Conservation (phyloP, 2,888 invertebrate species). For the Erannis defoliaria region DNA sequence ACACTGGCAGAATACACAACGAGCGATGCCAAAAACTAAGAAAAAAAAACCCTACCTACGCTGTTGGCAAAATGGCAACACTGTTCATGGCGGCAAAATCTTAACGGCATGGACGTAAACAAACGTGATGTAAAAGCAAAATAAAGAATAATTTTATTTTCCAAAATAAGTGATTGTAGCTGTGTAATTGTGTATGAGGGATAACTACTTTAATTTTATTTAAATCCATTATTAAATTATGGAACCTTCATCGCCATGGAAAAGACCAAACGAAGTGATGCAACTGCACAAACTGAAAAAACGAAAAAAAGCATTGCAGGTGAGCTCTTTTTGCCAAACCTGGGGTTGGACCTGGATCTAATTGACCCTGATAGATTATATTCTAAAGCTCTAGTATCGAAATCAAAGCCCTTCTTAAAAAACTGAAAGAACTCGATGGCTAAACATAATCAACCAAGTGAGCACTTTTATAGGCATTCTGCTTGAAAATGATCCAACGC, state of each 20-base stretch:
- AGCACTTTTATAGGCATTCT: too few species aligned
- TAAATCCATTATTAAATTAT: constrained; percentile 54
- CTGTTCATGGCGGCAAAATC: constrained; percentile 11
- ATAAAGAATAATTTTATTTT: neutral
- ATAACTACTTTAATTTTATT: neutral
- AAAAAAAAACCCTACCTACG: too few species aligned
- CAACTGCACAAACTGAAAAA: constrained; percentile 91
- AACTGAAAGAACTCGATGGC: too few species aligned
- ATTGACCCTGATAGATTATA: neutral
- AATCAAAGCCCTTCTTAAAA: too few species aligned
- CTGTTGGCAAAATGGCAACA: neutral
- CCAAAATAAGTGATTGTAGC: neutral
- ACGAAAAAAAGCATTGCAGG: constrained; percentile 92
- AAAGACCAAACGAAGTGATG: constrained; percentile 89
- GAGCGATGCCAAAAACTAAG: too few species aligned
- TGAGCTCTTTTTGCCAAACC: constrained; percentile 54
- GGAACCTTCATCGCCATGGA: constrained; percentile 86
- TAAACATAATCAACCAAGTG: too few species aligned
- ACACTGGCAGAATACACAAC: too few species aligned
- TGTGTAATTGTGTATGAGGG: neutral
- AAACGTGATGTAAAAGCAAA: neutral
- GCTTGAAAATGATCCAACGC: too few species aligned
- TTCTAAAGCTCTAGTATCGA: neutral
- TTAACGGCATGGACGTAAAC: constrained; percentile 12
- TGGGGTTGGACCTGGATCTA: neutral